Base-by-base conservation (phyloP, 2,888 invertebrate genomes). In the Pseudoips prasinana region DNA sequence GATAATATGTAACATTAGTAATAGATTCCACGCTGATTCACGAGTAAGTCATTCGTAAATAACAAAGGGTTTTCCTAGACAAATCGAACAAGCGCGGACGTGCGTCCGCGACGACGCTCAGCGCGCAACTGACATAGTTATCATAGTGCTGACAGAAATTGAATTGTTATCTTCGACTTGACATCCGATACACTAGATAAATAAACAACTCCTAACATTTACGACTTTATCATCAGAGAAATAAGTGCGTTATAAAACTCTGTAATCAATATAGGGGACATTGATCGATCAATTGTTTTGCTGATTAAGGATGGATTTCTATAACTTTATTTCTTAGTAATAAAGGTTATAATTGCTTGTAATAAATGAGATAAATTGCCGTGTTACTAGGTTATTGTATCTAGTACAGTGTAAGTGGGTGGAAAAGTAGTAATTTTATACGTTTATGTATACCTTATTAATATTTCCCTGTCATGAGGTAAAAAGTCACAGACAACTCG, bases 151-250 rank as follows among this genome's bases (percentile, higher is more conserved):
- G 44, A 43, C 46, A 42, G 46, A 29, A 51, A 44, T 53, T 48
- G 46, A 57, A 43, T 58, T 64, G 59, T 72, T 76, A 77, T 80
- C 66, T 60, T 44, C 39, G 64, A 55, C 57, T 62, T 57, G 61
- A 61, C 71, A 68, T 59, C 57, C 60, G 58, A 68, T 59, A 64
- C 45, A 31, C 29, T 39, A 31, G 50, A 54, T 54, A 54, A 32
- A 26, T 43, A 10, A 39, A 37, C 25, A 43, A 39, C 39, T 41
- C 60, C 54, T 34, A 29, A 32, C 29, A 44, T 36, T 35, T 48
- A 26, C 35, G 41, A 45, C 36, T 29, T 42, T 50, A 55, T 5
- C 0, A 2, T 9, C 19, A n/a, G 14, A 7, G 23, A 9, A 25
- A 55, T 58, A 64, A 57, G 37, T 28, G 29, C 18, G 29, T 19